Base-by-base conservation (phyloP, 2,113 vertebrate genomes). In the Sigmodon hispidus region DNA sequence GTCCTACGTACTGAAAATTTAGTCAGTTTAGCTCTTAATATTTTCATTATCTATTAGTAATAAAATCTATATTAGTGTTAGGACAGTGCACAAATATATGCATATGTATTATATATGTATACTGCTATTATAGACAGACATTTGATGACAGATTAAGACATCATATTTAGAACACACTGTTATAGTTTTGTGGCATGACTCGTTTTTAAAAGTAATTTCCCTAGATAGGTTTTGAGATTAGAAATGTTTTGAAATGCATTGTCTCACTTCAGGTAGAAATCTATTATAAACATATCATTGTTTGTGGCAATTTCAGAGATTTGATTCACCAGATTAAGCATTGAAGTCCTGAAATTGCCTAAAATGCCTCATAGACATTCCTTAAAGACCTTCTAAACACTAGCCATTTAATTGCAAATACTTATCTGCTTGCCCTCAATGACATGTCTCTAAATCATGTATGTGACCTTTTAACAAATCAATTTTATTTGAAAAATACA, bases 381-480 rank as follows among this genome's bases (percentile, higher is more conserved):
- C n/a, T 89, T 52, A 96, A 93, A 96, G n/a, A 29, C 45, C 50
- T 87, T 22, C 93, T 79, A 73, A 96, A 97, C 57, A 67, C 48
- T 10, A 89, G 79, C 83, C 26, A 4, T 95, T 87, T 90, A 73
- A 84, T 91, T 95, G 86, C 57, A 48, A 97, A 94, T 94, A 93
- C 8, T 87, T 93, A 76, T 24, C 36, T n/a, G 34, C 75, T 91
- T 87, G n/a, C 90, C 45, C 45, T 90, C 55, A 94, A 6, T 43
- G 48, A 91, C 26, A 52, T 93, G 9, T 45, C 57, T 89, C 26
- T 61, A 96, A 92, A 97, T 93, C 5, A 9, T 36, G 94, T 87
- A 45, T 61, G 96, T 98, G 94, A 98, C 97, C 97, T 98, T 98
- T 89, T 92, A 91, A 86, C 67, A 87, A 95, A 70, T 86, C 17